Conservation (phyloP, 2,888 invertebrate genomes). For the Salpingus planirostris region DNA sequence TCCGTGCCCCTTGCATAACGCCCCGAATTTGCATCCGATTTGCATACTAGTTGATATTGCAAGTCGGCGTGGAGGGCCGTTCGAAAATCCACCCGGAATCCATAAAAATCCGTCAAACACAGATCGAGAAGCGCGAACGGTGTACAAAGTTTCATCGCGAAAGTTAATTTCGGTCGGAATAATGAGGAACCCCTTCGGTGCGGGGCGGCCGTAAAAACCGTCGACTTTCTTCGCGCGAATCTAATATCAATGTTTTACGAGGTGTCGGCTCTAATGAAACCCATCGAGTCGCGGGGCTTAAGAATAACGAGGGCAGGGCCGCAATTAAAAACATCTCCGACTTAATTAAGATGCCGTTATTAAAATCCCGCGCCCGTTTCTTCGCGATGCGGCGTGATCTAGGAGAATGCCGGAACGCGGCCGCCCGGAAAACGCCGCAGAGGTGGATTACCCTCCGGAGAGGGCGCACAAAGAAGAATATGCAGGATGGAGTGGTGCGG, state of each 20-base stretch:
- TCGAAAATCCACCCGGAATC: too few relatives aligned
- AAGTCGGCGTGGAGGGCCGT: too few relatives aligned
- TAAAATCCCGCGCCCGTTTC: constrained; percentile 30
- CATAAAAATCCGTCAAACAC: too few relatives aligned
- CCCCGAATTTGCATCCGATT: too few relatives aligned
- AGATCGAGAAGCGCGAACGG: too few relatives aligned
- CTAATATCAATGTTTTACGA: constrained; percentile 40
- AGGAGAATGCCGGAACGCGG: neutral
- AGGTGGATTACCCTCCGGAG: constrained; percentile 24
- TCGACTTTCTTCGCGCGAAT: too few relatives aligned
- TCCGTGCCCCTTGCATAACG: too few relatives aligned
- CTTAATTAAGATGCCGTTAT: constrained; percentile 43
- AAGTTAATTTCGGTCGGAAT: too few relatives aligned
- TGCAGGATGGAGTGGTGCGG: constrained; percentile 30
- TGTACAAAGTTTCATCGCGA: too few relatives aligned
- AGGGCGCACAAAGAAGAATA: constrained; percentile 34
- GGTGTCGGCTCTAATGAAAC: constrained; percentile 40
- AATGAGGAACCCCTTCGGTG: too few relatives aligned
- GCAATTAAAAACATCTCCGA: constrained; percentile 43
- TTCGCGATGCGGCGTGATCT: neutral
- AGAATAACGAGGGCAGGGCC: constrained; percentile 36
- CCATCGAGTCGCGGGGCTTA: constrained; percentile 32
- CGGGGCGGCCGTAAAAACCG: too few relatives aligned
- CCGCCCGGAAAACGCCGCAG: constrained; percentile 6
- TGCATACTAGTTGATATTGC: too few relatives aligned